Evolutionary conservation across 2,888 invertebrate genomes (phyloP).

Genomic region (Aporophyla lueneburgensis): DNA sequence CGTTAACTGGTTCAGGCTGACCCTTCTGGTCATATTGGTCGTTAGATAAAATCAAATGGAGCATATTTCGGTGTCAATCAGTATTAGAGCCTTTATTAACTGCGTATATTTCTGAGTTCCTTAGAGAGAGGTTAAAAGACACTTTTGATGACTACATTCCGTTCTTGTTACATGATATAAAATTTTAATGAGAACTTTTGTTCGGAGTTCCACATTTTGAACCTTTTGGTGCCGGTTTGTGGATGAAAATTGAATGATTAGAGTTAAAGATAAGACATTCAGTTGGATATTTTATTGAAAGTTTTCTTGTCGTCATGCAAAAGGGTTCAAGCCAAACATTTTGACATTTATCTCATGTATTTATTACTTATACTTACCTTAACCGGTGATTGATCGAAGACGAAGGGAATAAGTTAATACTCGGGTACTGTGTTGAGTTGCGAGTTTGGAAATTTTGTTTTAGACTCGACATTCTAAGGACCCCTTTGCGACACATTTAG

Average conservation of each 20-base stretch:
- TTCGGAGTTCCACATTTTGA: neutral
- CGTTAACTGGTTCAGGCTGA: conserved; percentile 36
- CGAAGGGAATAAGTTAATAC: too few relatives aligned
- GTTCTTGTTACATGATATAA: neutral
- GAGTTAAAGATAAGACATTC: neutral
- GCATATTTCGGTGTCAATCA: conserved; percentile 60
- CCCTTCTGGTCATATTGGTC: conserved; percentile 54
- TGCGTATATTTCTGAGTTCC: conserved; percentile 16
- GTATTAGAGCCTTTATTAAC: conserved; percentile 48
- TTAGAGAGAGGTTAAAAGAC: neutral
- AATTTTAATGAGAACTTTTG: too few relatives aligned
- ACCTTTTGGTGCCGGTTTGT: neutral
- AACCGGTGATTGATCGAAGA: too few relatives aligned
- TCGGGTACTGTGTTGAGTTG: too few relatives aligned
- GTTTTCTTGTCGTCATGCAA: neutral
- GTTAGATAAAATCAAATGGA: conserved; percentile 57
- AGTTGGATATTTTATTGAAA: neutral
- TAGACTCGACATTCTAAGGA: too few relatives aligned
- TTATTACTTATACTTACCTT: neutral
- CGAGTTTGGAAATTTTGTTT: too few relatives aligned
- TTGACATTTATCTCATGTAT: neutral
- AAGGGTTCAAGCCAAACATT: neutral
- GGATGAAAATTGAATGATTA: too few relatives aligned
- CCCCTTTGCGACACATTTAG: too few relatives aligned
- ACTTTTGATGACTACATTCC: conserved; percentile 23